Conservation (phyloP, 35 echinoderm and acorn worm species). For the Strongylocentrotus purpuratus region DNA sequence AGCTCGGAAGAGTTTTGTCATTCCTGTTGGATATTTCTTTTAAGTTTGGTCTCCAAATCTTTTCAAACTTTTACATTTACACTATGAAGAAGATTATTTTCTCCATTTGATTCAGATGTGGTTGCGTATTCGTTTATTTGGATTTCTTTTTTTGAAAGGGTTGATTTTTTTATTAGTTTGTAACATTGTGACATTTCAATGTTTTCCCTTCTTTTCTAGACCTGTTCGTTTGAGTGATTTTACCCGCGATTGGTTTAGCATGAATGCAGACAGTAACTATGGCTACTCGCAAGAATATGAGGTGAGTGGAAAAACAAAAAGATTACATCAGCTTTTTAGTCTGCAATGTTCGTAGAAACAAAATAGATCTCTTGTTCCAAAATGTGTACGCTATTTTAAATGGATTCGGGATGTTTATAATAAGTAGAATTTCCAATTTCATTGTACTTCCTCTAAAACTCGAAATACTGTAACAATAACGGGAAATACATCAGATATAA, state of each 20-base stretch:
- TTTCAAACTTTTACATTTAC: too few species aligned
- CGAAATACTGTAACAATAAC: too few species aligned
- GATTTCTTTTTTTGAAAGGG: neutral
- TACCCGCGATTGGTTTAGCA: conserved; percentile 78
- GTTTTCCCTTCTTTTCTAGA: conserved; percentile 46
- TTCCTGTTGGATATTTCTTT: too few species aligned
- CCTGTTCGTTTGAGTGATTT: conserved; percentile 77
- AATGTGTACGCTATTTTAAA: too few species aligned
- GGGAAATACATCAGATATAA: too few species aligned
- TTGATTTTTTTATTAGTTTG: neutral
- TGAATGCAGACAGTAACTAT: conserved; percentile 91
- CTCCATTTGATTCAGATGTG: neutral
- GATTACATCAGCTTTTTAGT: neutral
- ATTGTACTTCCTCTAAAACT: too few species aligned
- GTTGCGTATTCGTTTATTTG: neutral
- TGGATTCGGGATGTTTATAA: too few species aligned
- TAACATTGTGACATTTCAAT: neutral
- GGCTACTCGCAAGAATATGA: conserved; percentile 96
- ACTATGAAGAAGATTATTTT: neutral
- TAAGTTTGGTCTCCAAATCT: too few species aligned
- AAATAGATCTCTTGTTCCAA: too few species aligned
- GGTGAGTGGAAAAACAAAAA: conserved; percentile 55
- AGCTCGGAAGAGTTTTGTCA: too few species aligned
- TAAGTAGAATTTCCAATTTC: too few species aligned
- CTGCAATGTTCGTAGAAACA: neutral